These are phyloP conservation scores for Lagocephalus sceleratus DNA, from an alignment of 2,797 vertebrate genomes.

Conservation along the genomic window DNA sequence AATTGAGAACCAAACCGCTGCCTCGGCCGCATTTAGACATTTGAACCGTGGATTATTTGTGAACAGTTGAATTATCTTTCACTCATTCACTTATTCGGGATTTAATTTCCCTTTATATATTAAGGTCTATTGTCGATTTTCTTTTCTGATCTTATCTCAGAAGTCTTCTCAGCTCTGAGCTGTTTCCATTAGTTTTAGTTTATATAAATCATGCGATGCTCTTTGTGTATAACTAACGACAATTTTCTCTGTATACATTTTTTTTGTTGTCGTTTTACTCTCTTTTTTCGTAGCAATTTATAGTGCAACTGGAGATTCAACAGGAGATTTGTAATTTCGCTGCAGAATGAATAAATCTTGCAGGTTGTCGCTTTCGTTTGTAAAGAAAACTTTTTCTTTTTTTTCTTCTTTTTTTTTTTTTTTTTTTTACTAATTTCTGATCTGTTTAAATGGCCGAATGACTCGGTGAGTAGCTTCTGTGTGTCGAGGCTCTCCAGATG, in stretches of 20 bases:
- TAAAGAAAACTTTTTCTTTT: conserved; percentile 14
- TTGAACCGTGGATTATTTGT: conserved; percentile 16
- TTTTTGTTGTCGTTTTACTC: too few species aligned
- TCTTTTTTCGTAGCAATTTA: conserved; percentile 2
- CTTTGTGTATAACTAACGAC: too few species aligned
- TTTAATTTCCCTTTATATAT: conserved; percentile 25
- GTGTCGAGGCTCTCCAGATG: conserved; percentile 29
- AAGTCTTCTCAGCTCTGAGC: conserved; percentile 17
- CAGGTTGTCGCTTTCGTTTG: conserved; percentile 45
- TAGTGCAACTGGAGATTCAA: conserved; percentile 15
- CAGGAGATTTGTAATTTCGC: conserved; percentile 19
- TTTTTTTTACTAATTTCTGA: conserved; percentile 38
- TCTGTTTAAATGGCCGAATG: conserved; percentile 19
- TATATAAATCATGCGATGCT: too few species aligned
- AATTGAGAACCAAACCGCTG: conserved; percentile 1
- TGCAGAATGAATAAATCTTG: conserved; percentile 20
- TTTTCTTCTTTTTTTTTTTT: neutral
- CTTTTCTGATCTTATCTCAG: conserved; percentile 58
- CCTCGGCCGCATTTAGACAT: conserved; percentile 7
- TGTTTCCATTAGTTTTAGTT: conserved; percentile 22
- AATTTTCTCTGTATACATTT: too few species aligned
- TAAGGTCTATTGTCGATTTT: conserved; percentile 31
- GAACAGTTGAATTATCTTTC: conserved; percentile 1
- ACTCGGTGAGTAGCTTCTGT: conserved; percentile 28
- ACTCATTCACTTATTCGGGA: conserved; percentile 15